Conservation (phyloP, 2,797 vertebrate species). For the Anisognathus igniventris region DNA sequence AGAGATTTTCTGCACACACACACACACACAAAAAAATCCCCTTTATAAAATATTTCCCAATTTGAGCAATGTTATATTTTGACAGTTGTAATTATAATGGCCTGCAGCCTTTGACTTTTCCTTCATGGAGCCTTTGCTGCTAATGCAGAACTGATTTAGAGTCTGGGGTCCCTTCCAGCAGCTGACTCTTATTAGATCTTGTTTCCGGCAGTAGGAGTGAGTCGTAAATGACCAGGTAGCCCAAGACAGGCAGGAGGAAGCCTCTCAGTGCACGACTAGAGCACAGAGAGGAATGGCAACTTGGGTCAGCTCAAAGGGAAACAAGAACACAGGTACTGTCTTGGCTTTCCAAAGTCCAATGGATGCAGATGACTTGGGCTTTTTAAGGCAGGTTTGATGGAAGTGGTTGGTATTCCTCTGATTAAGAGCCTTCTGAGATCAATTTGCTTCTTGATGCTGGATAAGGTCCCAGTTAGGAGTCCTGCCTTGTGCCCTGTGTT, state of each 20-base stretch:
- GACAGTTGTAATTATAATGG: constrained; percentile 63
- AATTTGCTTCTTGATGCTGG: neutral
- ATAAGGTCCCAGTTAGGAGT: fast-evolving
- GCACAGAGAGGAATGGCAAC: neutral
- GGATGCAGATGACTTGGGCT: neutral
- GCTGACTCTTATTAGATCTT: constrained; percentile 69
- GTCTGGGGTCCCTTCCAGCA: constrained; percentile 38
- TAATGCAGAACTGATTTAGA: constrained; percentile 73
- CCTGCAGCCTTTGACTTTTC: constrained; percentile 65
- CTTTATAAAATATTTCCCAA: neutral
- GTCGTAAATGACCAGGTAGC: constrained; percentile 46
- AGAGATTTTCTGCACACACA: neutral
- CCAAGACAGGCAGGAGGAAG: constrained; percentile 34
- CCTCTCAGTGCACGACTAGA: neutral
- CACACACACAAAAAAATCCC: neutral
- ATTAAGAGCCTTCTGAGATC: neutral
- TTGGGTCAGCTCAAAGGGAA: neutral
- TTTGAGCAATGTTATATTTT: constrained; percentile 31
- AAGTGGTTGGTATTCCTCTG: neutral
- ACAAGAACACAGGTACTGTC: neutral
- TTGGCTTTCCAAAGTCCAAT: neutral
- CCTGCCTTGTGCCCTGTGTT: neutral
- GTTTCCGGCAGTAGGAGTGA: constrained; percentile 51
- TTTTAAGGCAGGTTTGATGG: neutral
- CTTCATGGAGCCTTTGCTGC: constrained; percentile 67